phyloP scores from a whole-genome alignment of 2,888 invertebrate species.

The Mimumesa dahlbomi region DNA sequence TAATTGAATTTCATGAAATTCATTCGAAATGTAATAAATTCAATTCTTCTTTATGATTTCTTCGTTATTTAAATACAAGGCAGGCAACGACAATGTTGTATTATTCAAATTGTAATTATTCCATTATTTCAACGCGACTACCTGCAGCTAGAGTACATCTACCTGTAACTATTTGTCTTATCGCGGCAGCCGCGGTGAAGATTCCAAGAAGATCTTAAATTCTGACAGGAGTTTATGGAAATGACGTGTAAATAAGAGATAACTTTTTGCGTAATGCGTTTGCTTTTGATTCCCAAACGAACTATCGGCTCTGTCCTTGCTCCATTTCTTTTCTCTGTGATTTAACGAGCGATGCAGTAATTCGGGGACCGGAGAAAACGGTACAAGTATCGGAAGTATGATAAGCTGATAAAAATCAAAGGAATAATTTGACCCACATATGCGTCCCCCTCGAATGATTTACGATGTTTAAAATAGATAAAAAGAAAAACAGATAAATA shows the following conservation, averaged over 20 bases:
- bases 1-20: no score
- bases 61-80: no score
- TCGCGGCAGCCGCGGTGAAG: slow-evolving; percentile 18
- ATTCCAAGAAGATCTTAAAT: slow-evolving; percentile 17
- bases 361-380: background rate
- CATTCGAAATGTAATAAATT: no score
- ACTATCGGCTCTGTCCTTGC: slow-evolving; percentile 15
- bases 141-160: background rate
- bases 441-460: background rate
- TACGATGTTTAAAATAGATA: slow-evolving; percentile 2
- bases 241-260: slow-evolving; percentile 34
- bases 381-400: background rate
- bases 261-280: slow-evolving; percentile 29
- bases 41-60: no score
- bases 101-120: background rate
- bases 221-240: slow-evolving; percentile 19
- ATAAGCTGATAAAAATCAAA: slow-evolving; percentile 19
- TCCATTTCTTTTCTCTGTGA: background rate
- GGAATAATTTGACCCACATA: slow-evolving; percentile 12
- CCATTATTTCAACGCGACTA: background rate
- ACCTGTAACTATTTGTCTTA: slow-evolving; percentile 10
- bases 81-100: no score
- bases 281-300: slow-evolving; percentile 9
- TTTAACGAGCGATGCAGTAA: background rate
- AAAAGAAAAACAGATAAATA: no score